Percentiles rank a stretch among this genome's conserved stretches.
These are phyloP conservation scores for Microtus oregoni DNA, from an alignment of 2,113 vertebrate species.

Conservation along the genomic window DNA sequence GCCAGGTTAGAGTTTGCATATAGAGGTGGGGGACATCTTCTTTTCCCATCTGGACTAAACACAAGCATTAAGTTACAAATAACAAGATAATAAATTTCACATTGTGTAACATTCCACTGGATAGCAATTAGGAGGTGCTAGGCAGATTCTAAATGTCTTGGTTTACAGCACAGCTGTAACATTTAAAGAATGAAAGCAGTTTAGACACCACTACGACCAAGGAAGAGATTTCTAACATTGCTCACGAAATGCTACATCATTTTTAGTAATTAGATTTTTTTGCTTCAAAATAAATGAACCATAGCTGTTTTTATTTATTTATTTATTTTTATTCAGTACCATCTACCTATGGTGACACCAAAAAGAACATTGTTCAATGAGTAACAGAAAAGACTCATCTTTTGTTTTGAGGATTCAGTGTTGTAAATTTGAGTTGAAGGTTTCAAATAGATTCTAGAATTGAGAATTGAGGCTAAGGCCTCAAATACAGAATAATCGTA, in stretches of 20 bases:
- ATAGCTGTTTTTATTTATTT: not conserved
- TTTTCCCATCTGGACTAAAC: no score
- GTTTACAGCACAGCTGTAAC: not conserved
- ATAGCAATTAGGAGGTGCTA: not conserved
- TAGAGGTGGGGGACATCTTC: not conserved
- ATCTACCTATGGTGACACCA: not conserved
- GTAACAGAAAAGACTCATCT: not conserved
- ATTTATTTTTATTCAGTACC: not conserved
- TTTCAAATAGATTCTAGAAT: not conserved
- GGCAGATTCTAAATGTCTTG: not conserved
- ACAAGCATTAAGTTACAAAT: not conserved
- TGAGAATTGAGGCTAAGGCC: not conserved
- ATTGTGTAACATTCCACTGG: not conserved
- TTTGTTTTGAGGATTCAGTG: not conserved
- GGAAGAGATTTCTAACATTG: not conserved
- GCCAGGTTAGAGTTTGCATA: not conserved
- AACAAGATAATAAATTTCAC: not conserved
- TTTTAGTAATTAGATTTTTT: not conserved
- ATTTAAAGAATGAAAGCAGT: not conserved
- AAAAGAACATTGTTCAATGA: not conserved
- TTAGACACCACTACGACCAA: not conserved
- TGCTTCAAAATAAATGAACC: slow-evolving; percentile 1
- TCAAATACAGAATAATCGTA: not conserved
- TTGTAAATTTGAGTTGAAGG: not conserved
- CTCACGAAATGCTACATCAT: not conserved